These are phyloP conservation scores for Acanthoscelides obtectus DNA, from an alignment of 2,888 invertebrate genomes.

Conservation along the genomic window DNA sequence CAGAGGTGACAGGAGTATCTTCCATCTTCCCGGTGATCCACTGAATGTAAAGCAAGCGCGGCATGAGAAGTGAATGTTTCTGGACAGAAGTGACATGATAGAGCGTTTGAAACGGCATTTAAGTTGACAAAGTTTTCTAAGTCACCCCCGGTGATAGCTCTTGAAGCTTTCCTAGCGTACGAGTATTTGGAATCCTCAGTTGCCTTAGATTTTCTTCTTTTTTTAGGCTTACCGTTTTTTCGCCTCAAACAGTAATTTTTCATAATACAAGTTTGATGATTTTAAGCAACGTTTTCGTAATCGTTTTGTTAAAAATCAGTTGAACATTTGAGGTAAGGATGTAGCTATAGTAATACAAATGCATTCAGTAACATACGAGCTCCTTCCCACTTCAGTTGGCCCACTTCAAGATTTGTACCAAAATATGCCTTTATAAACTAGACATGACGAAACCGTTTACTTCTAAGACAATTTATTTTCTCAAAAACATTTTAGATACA, in stretches of 20 bases:
- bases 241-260: not conserved
- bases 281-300: too few relatives aligned
- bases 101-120: conserved; percentile 32
- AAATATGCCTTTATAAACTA: too few relatives aligned
- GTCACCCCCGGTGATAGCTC: not conserved
- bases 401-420: too few relatives aligned
- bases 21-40: conserved; percentile 34
- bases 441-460: too few relatives aligned
- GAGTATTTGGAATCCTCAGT: not conserved
- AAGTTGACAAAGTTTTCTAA: conserved; percentile 17
- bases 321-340: too few relatives aligned
- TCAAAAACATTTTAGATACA: too few relatives aligned
- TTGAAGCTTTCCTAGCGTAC: too few relatives aligned
- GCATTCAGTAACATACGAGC: too few relatives aligned
- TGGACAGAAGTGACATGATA: conserved; percentile 52
- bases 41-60: conserved; percentile 39
- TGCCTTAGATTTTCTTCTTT: not conserved
- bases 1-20: conserved; percentile 40
- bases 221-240: not conserved
- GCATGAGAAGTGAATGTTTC: conserved; percentile 48
- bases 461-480: too few relatives aligned
- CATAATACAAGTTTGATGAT: not conserved
- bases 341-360: too few relatives aligned
- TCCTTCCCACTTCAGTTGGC: too few relatives aligned
- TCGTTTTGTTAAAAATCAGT: too few relatives aligned